Evolutionary conservation across 2,888 invertebrate genomes (phyloP), one percentile per base, ranked within the genome.

Genomic region (Steinernema hermaphroditum): DNA sequence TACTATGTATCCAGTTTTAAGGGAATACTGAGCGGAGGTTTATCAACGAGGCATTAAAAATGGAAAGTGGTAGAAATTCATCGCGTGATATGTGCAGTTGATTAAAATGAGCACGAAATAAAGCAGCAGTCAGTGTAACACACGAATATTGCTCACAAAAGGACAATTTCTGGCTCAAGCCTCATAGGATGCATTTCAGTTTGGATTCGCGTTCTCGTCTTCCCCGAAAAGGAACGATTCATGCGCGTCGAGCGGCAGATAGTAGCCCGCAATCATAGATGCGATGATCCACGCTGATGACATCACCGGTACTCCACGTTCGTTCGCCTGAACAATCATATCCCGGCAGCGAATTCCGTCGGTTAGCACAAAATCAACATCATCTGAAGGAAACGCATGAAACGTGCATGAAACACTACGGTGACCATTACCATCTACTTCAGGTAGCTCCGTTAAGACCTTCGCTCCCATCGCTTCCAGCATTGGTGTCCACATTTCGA

Each of bases 321-420:
- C 77, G 19, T 77, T 71, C 2, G 87, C 87, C 37, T 77, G 74
- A 41, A 82, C 76, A 32, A 86, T 72, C 16, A 87, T 74, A 37
- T 78, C 79, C 2, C 79, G 72, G 6, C 84, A 75, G 76, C 87
- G 87, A 9, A 83, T 80, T n/a, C 57, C 74, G 76, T 89, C 89
- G 9, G 88, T 86, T n/a, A 88, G 80, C 14, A 88, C 78, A 14
- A 87, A 80, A 76, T 88, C 84, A 22, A 84, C 69, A 29, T 69
- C 43, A 41, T 76, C 79, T 79, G 16, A 37, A 72, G 24, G n/a
- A 62, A 27, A n/a, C n/a, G 6, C 41, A 69, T 41, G 8, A 14
- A 4, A n/a, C n/a, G n/a, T n/a, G n/a, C n/a, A 34, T 19, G 43
- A 9, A 9, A 34, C 9, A 8, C 22, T 8, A 12, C 8, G 12